A percentile compares a stretch with the other conserved stretches of the same genome.
These are phyloP conservation scores for Rhyzopertha dominica DNA, from an alignment of 1,140 invertebrate genomes.

Conservation along the genomic window DNA sequence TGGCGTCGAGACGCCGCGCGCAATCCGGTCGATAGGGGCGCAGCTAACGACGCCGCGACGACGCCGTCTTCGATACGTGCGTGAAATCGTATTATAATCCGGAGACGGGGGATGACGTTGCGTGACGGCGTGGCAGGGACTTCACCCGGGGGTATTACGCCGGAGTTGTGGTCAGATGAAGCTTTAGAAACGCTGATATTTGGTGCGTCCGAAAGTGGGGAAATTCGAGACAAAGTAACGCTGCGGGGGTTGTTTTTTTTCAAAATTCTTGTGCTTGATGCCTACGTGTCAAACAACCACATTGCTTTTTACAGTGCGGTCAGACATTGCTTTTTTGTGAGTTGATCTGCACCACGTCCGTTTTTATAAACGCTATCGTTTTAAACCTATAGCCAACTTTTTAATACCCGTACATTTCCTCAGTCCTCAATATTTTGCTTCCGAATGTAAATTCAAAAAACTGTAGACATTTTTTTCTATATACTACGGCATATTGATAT, in stretches of 20 bases:
- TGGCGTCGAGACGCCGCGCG: constrained; percentile 16
- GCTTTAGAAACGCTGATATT: neutral
- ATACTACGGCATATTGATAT: too few species aligned
- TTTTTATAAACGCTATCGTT: too few species aligned
- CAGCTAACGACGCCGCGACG: constrained; percentile 11
- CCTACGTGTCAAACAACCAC: constrained; percentile 3
- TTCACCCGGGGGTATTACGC: neutral
- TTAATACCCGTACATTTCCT: too few species aligned
- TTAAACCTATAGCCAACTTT: too few species aligned
- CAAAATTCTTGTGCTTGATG: neutral
- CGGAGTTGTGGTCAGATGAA: neutral
- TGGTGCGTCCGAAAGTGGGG: neutral
- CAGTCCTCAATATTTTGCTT: too few species aligned
- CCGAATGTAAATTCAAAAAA: too few species aligned
- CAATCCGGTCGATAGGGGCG: constrained; percentile 16
- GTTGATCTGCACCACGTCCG: too few species aligned
- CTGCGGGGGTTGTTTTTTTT: neutral
- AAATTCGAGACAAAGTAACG: neutral
- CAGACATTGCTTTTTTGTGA: neutral
- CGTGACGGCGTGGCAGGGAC: constrained; percentile 6
- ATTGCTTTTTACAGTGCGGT: neutral
- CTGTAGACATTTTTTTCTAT: too few species aligned
- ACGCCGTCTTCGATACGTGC: too few species aligned
- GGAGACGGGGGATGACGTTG: too few species aligned
- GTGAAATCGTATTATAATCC: too few species aligned